Evolutionary conservation across 2,113 vertebrate genomes (phyloP).

Genomic region (Eupsittula cactorum): DNA sequence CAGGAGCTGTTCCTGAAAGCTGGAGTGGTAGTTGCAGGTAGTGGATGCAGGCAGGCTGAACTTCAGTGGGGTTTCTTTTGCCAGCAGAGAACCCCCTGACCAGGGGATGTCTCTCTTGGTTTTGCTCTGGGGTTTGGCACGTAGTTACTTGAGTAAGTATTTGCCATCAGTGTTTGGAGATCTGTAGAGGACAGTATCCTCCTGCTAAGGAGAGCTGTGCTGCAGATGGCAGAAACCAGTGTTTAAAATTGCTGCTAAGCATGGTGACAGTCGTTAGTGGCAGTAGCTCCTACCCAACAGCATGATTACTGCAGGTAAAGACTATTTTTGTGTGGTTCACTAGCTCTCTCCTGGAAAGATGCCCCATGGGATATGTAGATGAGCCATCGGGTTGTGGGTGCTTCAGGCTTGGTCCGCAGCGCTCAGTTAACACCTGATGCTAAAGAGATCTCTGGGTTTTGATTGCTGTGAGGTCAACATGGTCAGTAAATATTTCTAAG

Average conservation of each 20-base stretch:
- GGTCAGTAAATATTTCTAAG: background rate
- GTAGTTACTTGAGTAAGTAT: background rate
- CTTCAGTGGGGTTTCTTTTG: background rate
- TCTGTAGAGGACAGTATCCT: background rate
- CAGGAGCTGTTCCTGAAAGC: slow-evolving; percentile 35
- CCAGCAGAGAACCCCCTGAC: background rate
- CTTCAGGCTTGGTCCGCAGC: background rate
- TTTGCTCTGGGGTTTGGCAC: background rate
- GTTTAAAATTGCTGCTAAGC: background rate
- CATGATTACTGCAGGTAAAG: background rate
- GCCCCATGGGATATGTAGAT: background rate
- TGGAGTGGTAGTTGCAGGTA: background rate
- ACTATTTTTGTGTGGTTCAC: background rate
- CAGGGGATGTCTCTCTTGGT: background rate
- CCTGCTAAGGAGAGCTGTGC: background rate
- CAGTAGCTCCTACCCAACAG: background rate
- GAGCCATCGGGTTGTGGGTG: background rate
- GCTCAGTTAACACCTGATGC: background rate
- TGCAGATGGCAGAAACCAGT: background rate
- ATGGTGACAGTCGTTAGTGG: background rate
- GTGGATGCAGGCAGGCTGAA: background rate
- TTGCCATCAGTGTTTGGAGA: background rate
- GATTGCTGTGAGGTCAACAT: background rate
- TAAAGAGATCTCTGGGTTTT: background rate
- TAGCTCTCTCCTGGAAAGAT: background rate